Evolutionary conservation across 1,140 invertebrate genomes (phyloP), one percentile per base, ranked within the genome.

Genomic region (Hyposmocoma kahamanoa): DNA sequence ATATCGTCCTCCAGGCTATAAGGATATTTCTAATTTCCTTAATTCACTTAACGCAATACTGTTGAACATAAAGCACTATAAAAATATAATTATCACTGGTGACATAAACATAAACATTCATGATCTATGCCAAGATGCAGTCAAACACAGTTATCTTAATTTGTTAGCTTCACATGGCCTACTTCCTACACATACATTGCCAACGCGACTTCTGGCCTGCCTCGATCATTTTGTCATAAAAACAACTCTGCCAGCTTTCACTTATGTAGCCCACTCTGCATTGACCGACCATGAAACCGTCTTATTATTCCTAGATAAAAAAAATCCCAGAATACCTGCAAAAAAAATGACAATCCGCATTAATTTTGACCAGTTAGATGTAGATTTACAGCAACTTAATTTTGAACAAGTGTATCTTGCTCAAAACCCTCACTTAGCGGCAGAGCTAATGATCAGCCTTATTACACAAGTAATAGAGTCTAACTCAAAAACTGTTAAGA

Each of bases 91-190:
- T 13, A 21, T 52, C 2, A 44, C 50, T 2, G 50, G 50, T 9
- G 42, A 52, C 13, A 41, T 52, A 10, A 52, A 52, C 15, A 52
- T 52, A 6, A 41, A 46, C 5, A 51, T 45, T n/a, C 20, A 39
- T 17, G 28, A 34, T 1, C 0, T 26, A 1, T 28, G 22, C 4
- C 32, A 22, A 0, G 43, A 45, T 30, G 11, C 50, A 18, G 15
- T 10, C 20, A 45, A 24, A 10, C n/a, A 26, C 21, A 45, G 9
- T 4, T 52, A 52, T n/a, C n/a, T n/a, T n/a, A n/a, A n/a, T n/a
- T n/a, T n/a, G n/a, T n/a, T n/a, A n/a, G n/a, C n/a, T n/a, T 15
- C 15, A 11, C 34, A 46, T 39, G 50, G 42, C 6, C 9, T 44
- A 30, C 42, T 28, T 1, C 36, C 15, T 4, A 18, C 36, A 3